Evolutionary conservation across 2,888 invertebrate genomes (phyloP).

Genomic region (Microctonus aethiopoides): DNA sequence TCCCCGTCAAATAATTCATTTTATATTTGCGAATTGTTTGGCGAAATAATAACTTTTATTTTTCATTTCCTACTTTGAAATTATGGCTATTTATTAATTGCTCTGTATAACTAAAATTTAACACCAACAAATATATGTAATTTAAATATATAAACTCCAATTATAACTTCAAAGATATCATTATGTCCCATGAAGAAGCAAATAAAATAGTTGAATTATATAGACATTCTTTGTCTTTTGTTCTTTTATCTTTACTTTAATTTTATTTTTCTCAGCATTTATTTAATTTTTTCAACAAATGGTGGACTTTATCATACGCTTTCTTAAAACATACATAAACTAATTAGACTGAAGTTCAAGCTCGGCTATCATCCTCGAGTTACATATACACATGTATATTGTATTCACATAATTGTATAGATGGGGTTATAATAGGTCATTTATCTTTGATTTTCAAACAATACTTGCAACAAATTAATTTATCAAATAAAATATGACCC

Average conservation of each 20-base stretch:
- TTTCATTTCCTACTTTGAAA: too few relatives aligned
- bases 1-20: too few relatives aligned
- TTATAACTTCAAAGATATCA: too few relatives aligned
- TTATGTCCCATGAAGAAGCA: too few relatives aligned
- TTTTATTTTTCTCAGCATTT: background rate
- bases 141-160: too few relatives aligned
- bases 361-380: background rate
- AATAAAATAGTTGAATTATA: too few relatives aligned
- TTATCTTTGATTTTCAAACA: background rate
- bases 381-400: background rate
- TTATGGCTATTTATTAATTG: too few relatives aligned
- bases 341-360: constrained; percentile 4
- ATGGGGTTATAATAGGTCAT: background rate
- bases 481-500: background rate
- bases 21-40: too few relatives aligned
- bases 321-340: background rate
- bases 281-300: background rate
- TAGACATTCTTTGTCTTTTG: background rate
- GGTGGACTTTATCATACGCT: background rate
- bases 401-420: background rate
- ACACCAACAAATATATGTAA: too few relatives aligned
- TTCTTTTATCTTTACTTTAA: background rate
- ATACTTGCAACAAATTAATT: background rate
- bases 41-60: too few relatives aligned
- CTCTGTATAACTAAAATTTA: too few relatives aligned